A percentile compares a stretch with the other conserved stretches of the same genome.
Evolutionary conservation across 2,888 invertebrate species (phyloP).

Genomic region (Temnothorax ravouxi): DNA sequence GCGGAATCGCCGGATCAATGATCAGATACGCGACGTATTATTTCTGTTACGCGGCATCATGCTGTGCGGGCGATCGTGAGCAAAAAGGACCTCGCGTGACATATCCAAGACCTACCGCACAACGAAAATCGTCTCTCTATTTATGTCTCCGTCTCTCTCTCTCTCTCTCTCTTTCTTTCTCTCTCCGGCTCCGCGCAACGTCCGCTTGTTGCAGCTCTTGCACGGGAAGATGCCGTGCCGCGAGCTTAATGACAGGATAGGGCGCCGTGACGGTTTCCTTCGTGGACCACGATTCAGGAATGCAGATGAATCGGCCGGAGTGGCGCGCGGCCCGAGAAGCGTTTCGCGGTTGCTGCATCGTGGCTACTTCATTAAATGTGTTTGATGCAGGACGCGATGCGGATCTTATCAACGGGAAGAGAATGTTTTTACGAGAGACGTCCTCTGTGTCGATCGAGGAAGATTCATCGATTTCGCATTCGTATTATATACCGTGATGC

Average conservation of each 20-base stretch:
- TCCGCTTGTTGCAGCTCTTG: slow-evolving; percentile 8
- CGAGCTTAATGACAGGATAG: slow-evolving; percentile 58
- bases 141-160: slow-evolving; percentile 2
- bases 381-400: not conserved
- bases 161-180: not conserved
- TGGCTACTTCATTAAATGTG: slow-evolving; percentile 2
- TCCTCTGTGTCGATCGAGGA: not conserved
- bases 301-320: slow-evolving; percentile 47
- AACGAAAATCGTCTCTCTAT: slow-evolving; percentile 56
- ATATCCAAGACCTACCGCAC: slow-evolving; percentile 71
- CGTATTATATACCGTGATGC: not conserved
- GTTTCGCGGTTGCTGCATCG: not conserved
- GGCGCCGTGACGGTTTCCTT: slow-evolving; percentile 37
- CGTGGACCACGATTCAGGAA: slow-evolving; percentile 43
- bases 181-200: not conserved
- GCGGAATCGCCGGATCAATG: slow-evolving; percentile 67
- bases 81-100: slow-evolving; percentile 72
- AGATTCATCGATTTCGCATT: not conserved
- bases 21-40: slow-evolving; percentile 61
- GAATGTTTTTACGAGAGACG: not conserved
- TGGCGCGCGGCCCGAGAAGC: slow-evolving; percentile 2
- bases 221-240: slow-evolving; percentile 41
- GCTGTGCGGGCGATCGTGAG: slow-evolving; percentile 48
- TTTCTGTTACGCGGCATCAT: slow-evolving; percentile 56
- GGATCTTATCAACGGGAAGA: slow-evolving; percentile 11